Percentiles rank a stretch among this genome's conserved stretches.
These are phyloP conservation scores for Brenthis daphne DNA, from an alignment of 2,888 invertebrate species.

Conservation along the genomic window DNA sequence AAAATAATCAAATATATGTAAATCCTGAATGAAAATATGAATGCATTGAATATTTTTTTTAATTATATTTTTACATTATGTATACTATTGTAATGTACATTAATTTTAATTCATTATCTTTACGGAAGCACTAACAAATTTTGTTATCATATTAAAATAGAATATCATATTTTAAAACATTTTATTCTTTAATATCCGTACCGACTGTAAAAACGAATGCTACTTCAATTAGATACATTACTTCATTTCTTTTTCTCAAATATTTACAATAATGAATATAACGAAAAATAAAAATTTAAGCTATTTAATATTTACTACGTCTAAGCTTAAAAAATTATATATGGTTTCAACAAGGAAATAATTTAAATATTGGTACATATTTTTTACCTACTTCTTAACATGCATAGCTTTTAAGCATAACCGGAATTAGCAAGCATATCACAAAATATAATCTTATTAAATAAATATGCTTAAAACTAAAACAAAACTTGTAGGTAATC, in stretches of 20 bases:
- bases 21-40: too few species aligned
- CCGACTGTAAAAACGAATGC: slow-evolving; percentile 3
- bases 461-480: slow-evolving; percentile 5
- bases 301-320: background rate
- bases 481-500: background rate
- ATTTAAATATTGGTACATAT: background rate
- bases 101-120: slow-evolving; percentile 24
- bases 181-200: slow-evolving; percentile 33
- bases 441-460: slow-evolving; percentile 3
- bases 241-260: slow-evolving; percentile 22
- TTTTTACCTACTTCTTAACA: too few species aligned
- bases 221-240: slow-evolving; percentile 17
- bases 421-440: background rate
- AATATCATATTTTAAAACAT: slow-evolving; percentile 51
- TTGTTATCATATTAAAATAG: slow-evolving; percentile 52
- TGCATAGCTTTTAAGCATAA: background rate
- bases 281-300: background rate
- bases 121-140: slow-evolving; percentile 72
- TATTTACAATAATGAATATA: slow-evolving; percentile 14
- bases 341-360: background rate
- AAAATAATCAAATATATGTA: too few species aligned
- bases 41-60: too few species aligned
- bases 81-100: too few species aligned
- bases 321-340: too few species aligned
- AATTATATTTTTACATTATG: too few species aligned